These are phyloP conservation scores for Tokudaia muenninki DNA, from an alignment of 2,797 vertebrate genomes.

Conservation along the genomic window DNA sequence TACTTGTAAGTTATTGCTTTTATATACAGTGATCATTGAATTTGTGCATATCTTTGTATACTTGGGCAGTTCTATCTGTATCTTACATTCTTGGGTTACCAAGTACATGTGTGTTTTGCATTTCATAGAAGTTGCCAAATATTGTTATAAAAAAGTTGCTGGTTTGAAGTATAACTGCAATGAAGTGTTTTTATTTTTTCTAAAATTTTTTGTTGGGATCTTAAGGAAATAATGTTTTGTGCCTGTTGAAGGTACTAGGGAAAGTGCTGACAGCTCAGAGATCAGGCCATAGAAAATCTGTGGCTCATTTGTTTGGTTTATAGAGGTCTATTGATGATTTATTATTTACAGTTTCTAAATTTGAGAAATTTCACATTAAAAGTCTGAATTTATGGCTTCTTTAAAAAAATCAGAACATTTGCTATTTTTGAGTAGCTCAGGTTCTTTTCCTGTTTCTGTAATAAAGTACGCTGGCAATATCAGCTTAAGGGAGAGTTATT, in stretches of 20 bases:
- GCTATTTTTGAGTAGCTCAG: neutral
- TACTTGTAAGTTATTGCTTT: neutral
- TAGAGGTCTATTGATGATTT: neutral
- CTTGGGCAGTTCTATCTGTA: neutral
- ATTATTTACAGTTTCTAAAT: constrained; percentile 22
- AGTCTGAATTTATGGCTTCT: constrained; percentile 5
- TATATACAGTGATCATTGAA: neutral
- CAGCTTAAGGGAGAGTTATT: neutral
- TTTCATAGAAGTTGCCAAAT: neutral
- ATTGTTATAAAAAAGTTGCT: neutral
- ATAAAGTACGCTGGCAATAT: neutral
- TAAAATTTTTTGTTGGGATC: neutral
- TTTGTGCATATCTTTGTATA: neutral
- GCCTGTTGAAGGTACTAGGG: neutral
- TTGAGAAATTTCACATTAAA: neutral
- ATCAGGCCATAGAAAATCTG: neutral
- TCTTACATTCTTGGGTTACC: neutral
- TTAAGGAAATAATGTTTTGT: neutral
- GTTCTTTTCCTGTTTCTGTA: neutral
- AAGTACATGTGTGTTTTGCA: neutral
- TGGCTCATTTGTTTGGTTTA: neutral
- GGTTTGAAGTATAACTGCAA: neutral
- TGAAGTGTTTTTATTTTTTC: neutral
- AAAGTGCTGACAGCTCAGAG: neutral
- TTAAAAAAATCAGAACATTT: neutral